Conservation (phyloP, 1,140 invertebrate species). For the Solenopsis fugax region DNA sequence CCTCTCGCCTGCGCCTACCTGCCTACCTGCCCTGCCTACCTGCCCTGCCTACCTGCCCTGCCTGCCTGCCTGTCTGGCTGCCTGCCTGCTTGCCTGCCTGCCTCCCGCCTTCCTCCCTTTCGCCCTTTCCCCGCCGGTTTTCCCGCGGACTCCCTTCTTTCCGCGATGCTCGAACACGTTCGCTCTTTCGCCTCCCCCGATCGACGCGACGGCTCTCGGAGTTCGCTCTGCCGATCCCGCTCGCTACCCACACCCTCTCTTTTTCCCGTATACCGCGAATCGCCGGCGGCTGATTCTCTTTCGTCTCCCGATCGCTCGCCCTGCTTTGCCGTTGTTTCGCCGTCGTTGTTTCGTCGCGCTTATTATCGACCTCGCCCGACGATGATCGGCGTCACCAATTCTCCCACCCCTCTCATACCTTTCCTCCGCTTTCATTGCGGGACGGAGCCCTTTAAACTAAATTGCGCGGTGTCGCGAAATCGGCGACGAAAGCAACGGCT, state of each 20-base stretch:
- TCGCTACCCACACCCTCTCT: conserved; percentile 15
- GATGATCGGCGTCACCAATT: background rate
- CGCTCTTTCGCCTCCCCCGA: background rate
- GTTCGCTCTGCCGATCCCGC: background rate
- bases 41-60: background rate
- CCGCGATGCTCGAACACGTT: too few species aligned
- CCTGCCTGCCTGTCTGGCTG: background rate
- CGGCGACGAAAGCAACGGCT: too few species aligned
- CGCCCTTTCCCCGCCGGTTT: background rate
- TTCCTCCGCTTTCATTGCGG: background rate
- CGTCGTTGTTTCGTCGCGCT: background rate
- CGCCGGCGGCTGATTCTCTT: too few species aligned
- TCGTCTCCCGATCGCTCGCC: too few species aligned
- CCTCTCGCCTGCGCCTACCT: conserved; percentile 28
- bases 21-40: background rate
- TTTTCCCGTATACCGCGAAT: background rate
- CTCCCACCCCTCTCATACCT: background rate
- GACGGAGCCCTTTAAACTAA: background rate
- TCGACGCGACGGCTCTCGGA: background rate
- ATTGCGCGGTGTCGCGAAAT: background rate
- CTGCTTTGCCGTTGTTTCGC: too few species aligned
- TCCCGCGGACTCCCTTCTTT: conserved; percentile 5
- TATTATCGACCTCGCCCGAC: conserved; percentile 10
- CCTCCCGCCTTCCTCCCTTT: background rate
- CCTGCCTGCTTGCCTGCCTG: background rate